Base-by-base conservation (phyloP, 2,113 vertebrate genomes). In the Microtus richardsoni region DNA sequence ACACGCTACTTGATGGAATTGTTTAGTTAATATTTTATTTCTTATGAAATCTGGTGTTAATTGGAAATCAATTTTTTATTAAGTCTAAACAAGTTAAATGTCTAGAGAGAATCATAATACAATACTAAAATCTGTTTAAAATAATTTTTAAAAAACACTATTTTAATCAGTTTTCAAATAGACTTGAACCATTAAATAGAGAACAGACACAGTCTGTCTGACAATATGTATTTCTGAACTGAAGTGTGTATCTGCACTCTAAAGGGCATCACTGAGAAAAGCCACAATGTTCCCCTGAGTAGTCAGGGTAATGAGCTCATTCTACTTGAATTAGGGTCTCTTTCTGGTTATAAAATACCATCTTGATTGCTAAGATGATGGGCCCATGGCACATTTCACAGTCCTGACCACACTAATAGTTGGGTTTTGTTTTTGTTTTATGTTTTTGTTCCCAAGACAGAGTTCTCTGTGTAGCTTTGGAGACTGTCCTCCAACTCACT, bases 1-100 rank as follows among this genome's bases (percentile, higher is more conserved):
- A 96, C 92, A 95, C 83, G 85, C 54, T 78, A 88, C 86, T 89
- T 92, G 80, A 92, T 70, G 66, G 88, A 95, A 95, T 97, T 97
- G 97, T 94, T 96, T 96, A 97, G 95, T 41, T 97, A 97, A 95
- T 97, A 97, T 98, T 98, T 97, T 95, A 91, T 94, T 91, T 91
- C 73, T 92, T 89, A 96, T 90, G 90, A 97, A 98, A 97, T 96
- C 88, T 98, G 96, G 95, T 95, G 73, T 95, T 96, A 96, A 97
- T 70, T 97, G 70, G 91, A 97, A 97, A 97, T 94, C 84, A 95
- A 89, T 92, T 97, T 96, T 96, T 97, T 97, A 73, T 92, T 82
- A 93, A 90, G 84, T 94, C 91, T 97, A 88, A 97, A 90, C 84
- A 97, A 98, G 91, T 96, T 96, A 97, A 97, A 95, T 70, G 30